Conservation (phyloP, 2,113 vertebrate species). For the Xenopus borealis region DNA sequence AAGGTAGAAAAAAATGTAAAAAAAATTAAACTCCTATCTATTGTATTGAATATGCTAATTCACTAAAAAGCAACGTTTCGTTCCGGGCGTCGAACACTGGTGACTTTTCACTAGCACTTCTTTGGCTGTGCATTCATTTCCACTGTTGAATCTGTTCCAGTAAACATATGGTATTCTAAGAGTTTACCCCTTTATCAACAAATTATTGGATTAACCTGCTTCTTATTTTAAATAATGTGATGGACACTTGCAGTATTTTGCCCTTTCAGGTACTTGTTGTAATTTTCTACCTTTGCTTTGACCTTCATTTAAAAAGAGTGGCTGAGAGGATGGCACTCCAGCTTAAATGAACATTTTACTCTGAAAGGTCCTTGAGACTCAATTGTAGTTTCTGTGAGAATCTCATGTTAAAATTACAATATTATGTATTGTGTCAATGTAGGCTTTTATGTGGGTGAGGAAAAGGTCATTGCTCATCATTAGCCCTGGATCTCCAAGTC, state of each 20-base stretch:
- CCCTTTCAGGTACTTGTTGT: slow-evolving; percentile 28
- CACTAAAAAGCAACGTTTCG: too few species aligned
- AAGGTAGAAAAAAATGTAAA: too few species aligned
- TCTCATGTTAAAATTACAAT: slow-evolving; percentile 63
- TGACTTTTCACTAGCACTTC: too few species aligned
- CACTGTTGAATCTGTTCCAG: background rate
- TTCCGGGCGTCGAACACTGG: too few species aligned
- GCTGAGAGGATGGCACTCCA: slow-evolving; percentile 43
- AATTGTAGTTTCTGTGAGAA: slow-evolving; percentile 55
- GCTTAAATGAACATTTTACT: slow-evolving; percentile 44
- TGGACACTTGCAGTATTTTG: slow-evolving; percentile 32
- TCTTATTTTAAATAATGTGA: slow-evolving; percentile 35
- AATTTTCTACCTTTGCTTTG: slow-evolving; percentile 45
- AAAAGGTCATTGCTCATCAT: slow-evolving; percentile 64
- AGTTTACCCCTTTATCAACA: background rate
- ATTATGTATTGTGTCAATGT: slow-evolving; percentile 59
- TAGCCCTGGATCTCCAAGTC: background rate
- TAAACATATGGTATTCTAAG: background rate
- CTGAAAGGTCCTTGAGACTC: slow-evolving; percentile 56
- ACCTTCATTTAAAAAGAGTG: slow-evolving; percentile 55
- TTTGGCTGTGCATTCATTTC: too few species aligned
- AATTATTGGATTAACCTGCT: slow-evolving; percentile 7
- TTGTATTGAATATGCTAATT: too few species aligned
- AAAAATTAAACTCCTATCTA: too few species aligned
- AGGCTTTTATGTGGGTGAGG: slow-evolving; percentile 50